Percentiles rank a stretch among this genome's conserved stretches.
Evolutionary conservation across 2,888 invertebrate genomes (phyloP).

Genomic region (Lasioglossum calceatum): DNA sequence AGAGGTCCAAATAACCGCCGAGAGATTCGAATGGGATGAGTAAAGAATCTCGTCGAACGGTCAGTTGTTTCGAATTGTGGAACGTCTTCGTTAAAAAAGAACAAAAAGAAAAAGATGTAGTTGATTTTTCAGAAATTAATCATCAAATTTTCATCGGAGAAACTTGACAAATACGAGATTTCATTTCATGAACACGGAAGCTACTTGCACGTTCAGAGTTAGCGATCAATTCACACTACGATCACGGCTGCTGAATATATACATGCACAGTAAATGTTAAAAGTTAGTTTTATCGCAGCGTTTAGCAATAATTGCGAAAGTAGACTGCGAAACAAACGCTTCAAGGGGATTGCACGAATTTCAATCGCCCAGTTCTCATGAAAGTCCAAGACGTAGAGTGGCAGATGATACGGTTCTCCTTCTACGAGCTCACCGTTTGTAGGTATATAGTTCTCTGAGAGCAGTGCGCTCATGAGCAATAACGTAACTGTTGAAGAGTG

Average conservation of each 20-base stretch:
- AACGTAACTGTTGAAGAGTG: conserved; percentile 84
- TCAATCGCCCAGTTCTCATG: conserved; percentile 69
- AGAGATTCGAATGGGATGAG: conserved; percentile 59
- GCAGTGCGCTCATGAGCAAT: conserved; percentile 73
- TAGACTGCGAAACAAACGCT: conserved; percentile 54
- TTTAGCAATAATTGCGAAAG: conserved; percentile 68
- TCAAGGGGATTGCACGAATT: conserved; percentile 61
- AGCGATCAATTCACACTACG: conserved; percentile 13
- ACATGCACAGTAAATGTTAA: conserved; percentile 17
- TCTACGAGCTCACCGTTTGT: conserved; percentile 35
- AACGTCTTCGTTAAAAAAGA: background rate
- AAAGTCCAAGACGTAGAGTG: conserved; percentile 60
- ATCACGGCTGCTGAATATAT: background rate
- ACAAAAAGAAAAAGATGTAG: background rate
- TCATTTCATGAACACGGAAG: background rate
- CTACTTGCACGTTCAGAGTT: background rate
- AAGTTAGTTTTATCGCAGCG: conserved; percentile 28
- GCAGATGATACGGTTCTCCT: conserved; percentile 65
- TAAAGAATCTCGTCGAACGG: conserved; percentile 45
- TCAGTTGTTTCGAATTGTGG: conserved; percentile 34
- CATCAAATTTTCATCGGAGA: background rate
- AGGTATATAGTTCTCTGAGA: conserved; percentile 66
- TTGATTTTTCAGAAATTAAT: background rate
- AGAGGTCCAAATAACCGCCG: conserved; percentile 78
- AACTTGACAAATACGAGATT: background rate